phyloP scores from a whole-genome alignment of 2,797 vertebrate species.

The Rhynchotus rufescens region DNA sequence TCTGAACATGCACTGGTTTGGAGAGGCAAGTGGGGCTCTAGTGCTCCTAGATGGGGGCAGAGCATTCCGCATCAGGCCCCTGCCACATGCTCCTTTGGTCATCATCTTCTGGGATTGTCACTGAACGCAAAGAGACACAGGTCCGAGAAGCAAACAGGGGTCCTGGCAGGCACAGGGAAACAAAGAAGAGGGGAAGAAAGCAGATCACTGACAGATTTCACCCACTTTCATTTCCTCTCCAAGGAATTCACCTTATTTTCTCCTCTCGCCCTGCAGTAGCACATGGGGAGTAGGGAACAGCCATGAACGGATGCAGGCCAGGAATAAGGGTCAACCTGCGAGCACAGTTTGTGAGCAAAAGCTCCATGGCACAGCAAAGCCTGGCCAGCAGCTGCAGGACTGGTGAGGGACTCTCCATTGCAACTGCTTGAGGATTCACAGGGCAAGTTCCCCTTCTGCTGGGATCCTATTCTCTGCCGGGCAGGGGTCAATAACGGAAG shows the following conservation, averaged over 20 bases:
- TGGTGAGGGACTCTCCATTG: neutral
- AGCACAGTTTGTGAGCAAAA: accelerated
- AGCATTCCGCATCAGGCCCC: neutral
- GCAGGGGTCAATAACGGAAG: neutral
- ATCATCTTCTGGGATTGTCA: accelerated
- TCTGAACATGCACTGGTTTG: neutral
- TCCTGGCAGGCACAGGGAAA: neutral
- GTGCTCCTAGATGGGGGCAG: neutral
- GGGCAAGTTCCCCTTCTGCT: neutral
- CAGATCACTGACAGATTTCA: neutral
- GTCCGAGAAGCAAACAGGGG: neutral
- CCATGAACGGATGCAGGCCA: accelerated
- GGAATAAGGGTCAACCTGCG: neutral
- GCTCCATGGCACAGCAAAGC: neutral
- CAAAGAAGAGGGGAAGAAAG: neutral
- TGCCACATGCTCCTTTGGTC: neutral
- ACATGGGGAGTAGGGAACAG: neutral
- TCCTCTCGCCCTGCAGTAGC: neutral
- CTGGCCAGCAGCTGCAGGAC: neutral
- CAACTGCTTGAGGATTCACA: neutral
- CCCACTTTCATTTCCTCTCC: accelerated
- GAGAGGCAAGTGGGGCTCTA: neutral
- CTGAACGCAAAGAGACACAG: accelerated
- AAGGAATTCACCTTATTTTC: neutral
- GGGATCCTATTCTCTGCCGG: neutral